phyloP scores from a whole-genome alignment of 2,113 vertebrate genomes.

The Heterotis niloticus region DNA sequence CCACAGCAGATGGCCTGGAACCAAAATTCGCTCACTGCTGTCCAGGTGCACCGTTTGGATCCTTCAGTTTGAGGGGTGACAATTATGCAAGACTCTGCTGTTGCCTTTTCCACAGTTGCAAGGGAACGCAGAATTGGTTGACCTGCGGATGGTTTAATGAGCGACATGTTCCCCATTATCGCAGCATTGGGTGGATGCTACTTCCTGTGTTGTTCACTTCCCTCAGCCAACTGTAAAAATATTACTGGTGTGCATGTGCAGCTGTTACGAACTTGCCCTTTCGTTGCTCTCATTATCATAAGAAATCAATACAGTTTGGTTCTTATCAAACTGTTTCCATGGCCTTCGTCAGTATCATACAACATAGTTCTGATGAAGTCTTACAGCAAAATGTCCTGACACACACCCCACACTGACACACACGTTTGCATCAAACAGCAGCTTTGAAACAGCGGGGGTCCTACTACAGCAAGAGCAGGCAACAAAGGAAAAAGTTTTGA shows the following conservation, averaged over 20 bases:
- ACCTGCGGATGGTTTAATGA: background rate
- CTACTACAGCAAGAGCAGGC: no score
- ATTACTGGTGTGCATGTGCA: background rate
- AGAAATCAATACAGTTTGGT: background rate
- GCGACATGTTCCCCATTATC: background rate
- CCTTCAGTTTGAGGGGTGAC: no score
- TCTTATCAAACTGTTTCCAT: background rate
- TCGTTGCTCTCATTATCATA: background rate
- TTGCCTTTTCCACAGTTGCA: no score
- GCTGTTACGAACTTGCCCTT: background rate
- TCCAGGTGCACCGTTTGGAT: no score
- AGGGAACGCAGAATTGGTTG: background rate
- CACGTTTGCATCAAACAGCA: background rate
- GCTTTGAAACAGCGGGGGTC: no score
- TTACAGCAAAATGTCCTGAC: background rate
- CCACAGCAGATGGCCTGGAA: background rate
- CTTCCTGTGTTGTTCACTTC: background rate
- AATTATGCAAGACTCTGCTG: no score
- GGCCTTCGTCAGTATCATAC: background rate
- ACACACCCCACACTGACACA: background rate
- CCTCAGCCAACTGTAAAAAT: background rate
- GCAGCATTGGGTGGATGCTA: background rate
- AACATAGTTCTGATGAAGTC: background rate
- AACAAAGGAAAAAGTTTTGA: background rate
- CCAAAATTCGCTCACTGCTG: background rate